Percentiles rank a stretch among this genome's conserved stretches.
phyloP scores from a whole-genome alignment of 2,888 invertebrate species.

The Zaprionus obscuricornis region DNA sequence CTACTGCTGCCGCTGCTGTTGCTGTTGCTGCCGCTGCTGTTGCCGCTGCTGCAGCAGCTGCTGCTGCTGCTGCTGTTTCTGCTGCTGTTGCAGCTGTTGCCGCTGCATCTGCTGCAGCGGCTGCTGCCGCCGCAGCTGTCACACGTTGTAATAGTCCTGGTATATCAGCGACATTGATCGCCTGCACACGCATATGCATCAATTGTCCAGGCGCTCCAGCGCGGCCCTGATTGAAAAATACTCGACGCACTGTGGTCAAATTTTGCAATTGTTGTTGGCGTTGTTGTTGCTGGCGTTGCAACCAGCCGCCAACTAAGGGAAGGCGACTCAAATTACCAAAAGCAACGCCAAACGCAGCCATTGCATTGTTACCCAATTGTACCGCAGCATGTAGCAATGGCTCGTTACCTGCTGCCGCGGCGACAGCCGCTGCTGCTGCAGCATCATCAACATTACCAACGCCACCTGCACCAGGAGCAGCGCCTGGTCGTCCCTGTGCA shows the following conservation, averaged over 20 bases:
- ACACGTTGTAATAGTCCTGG: constrained; percentile 68
- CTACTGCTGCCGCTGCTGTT: neutral
- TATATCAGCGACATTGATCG: constrained; percentile 82
- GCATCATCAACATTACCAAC: neutral
- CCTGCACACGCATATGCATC: constrained; percentile 75
- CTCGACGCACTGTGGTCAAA: constrained; percentile 75
- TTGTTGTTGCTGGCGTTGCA: constrained; percentile 72
- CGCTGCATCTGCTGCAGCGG: constrained; percentile 31
- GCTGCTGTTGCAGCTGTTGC: constrained; percentile 29
- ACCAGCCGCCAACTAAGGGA: constrained; percentile 73
- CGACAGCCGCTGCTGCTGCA: neutral
- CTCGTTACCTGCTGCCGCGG: neutral
- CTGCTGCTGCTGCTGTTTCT: constrained; percentile 14
- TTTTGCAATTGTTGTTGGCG: too few species aligned
- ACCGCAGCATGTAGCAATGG: neutral
- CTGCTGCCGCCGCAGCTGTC: constrained; percentile 16
- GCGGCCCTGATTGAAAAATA: constrained; percentile 57
- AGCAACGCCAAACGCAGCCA: constrained; percentile 57
- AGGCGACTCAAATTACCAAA: constrained; percentile 72
- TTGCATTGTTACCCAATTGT: constrained; percentile 27
- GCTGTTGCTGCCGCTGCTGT: constrained; percentile 11
- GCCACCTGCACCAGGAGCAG: constrained; percentile 2
- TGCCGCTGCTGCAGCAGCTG: constrained; percentile 6
- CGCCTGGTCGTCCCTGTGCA: constrained; percentile 50
- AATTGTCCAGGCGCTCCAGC: constrained; percentile 60